Base-by-base conservation (phyloP, 2,113 vertebrate species). In the Tenebrosternarchus preto region DNA sequence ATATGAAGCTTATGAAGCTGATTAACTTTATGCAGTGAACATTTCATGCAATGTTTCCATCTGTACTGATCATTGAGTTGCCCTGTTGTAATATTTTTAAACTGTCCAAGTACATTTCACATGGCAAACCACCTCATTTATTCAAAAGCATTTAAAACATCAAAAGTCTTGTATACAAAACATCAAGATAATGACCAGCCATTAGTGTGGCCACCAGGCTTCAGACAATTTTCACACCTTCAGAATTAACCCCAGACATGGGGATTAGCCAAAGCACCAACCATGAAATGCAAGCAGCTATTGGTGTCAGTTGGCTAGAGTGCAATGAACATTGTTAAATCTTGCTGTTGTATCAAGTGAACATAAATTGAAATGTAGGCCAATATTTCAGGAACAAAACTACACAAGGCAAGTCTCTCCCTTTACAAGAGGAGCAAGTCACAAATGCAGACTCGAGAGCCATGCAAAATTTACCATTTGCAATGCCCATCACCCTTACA, bases 171-270 rank as follows among this genome's bases (percentile, higher is more conserved):
- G 69, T 68, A 84, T 69, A 70, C 61, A 19, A 36, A 20, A 67
- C 43, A 50, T 22, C 69, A n/a, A 59, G 61, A 72, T 86, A 77
- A 81, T 83, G 80, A 82, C 20, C 39, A 82, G 73, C 80, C 80
- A 59, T 39, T 68, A 69, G 79, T 27, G 39, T 72, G 46, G 5
- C 55, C 25, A 79, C 31, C 73, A 43, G n/a, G 79, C 57, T 81
- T 84, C 81, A 87, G 78, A 87, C 77, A 71, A 79, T 33, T 31
- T 90, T 92, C 85, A 86, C 89, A 90, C 88, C 88, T 90, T 82
- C 33, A 29, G 78, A 59, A 50, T 53, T 11, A 57, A 77, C 64
- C 70, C 86, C 87, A 92, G 88, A 90, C 87, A 84, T 74, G 76
- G 68, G 85, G 84, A 82, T 85, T 55, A 86, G 86, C 81, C 39